A percentile compares a stretch with the other conserved stretches of the same genome.
These are phyloP conservation scores for Leptocoma aspasia DNA, from an alignment of 2,113 vertebrate species.

Conservation along the genomic window DNA sequence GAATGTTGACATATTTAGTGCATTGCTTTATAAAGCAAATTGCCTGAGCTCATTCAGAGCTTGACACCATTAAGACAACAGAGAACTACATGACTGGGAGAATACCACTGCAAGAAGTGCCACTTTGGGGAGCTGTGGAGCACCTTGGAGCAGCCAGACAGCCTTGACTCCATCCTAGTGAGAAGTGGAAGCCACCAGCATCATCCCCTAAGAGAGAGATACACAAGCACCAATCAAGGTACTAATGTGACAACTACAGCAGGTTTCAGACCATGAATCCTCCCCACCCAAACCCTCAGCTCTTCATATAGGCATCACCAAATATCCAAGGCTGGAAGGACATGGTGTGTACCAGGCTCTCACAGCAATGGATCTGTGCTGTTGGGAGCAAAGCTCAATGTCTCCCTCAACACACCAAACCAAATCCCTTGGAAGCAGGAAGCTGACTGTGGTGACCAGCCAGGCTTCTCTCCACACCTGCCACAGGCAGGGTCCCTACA, in stretches of 20 bases:
- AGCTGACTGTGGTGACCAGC: rapidly evolving
- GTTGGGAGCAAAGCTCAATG: not conserved
- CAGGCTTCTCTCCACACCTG: not conserved
- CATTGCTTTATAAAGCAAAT: slow-evolving; percentile 40
- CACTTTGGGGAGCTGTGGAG: not conserved
- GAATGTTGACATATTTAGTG: slow-evolving; percentile 54
- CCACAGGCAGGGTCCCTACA: not conserved
- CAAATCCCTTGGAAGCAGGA: not conserved
- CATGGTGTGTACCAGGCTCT: rapidly evolving
- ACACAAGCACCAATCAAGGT: not conserved
- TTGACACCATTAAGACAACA: slow-evolving; percentile 14
- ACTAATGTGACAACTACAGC: not conserved
- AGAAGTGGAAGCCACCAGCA: not conserved
- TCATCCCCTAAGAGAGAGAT: not conserved
- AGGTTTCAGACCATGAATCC: not conserved
- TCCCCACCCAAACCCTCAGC: not conserved
- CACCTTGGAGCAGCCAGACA: not conserved
- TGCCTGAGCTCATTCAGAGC: slow-evolving; percentile 17
- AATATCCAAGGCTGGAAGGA: not conserved
- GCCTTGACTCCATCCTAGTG: not conserved
- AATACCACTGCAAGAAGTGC: not conserved
- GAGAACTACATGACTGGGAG: not conserved
- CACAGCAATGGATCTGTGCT: rapidly evolving
- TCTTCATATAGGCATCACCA: not conserved
- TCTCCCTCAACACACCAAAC: not conserved